These are phyloP conservation scores for Dolichallabes microphthalmus DNA, from an alignment of 2,113 vertebrate species.

Conservation along the genomic window DNA sequence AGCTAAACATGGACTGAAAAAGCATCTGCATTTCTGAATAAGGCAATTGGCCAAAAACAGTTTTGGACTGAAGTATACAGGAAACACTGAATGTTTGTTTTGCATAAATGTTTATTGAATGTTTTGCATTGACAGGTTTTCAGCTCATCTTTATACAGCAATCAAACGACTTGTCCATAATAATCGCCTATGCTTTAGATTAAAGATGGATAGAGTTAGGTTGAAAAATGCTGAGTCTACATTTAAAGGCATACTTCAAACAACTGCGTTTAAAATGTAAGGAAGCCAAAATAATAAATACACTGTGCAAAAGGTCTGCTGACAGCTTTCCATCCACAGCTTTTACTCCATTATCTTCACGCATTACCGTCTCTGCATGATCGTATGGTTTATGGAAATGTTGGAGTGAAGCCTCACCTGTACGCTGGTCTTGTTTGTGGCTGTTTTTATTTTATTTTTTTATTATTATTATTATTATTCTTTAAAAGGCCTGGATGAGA, in stretches of 20 bases:
- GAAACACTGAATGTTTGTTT: not conserved
- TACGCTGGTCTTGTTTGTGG: conserved; percentile 50
- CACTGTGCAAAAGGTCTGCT: not conserved
- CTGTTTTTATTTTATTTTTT: conserved; percentile 48
- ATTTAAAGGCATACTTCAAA: not conserved
- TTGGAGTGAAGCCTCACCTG: conserved; percentile 42
- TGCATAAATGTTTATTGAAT: not conserved
- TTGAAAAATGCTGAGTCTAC: not conserved
- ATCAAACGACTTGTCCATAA: too few relatives aligned
- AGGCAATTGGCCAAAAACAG: not conserved
- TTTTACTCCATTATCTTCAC: conserved; percentile 31
- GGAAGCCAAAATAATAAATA: not conserved
- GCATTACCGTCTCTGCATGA: conserved; percentile 41
- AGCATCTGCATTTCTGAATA: not conserved
- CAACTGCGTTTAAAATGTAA: not conserved
- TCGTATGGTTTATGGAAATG: conserved; percentile 35
- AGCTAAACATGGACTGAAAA: not conserved
- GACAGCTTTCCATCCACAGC: conserved; percentile 8
- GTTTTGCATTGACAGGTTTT: not conserved
- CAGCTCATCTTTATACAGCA: not conserved
- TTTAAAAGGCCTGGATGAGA: conserved; percentile 63
- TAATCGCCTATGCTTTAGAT: not conserved
- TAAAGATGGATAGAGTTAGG: not conserved
- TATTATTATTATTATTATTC: conserved; percentile 22
- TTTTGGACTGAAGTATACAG: not conserved